Percentiles rank a stretch among this genome's conserved stretches.
These are phyloP conservation scores for Erethizon dorsatum DNA, from an alignment of 2,797 vertebrate species.

Conservation along the genomic window DNA sequence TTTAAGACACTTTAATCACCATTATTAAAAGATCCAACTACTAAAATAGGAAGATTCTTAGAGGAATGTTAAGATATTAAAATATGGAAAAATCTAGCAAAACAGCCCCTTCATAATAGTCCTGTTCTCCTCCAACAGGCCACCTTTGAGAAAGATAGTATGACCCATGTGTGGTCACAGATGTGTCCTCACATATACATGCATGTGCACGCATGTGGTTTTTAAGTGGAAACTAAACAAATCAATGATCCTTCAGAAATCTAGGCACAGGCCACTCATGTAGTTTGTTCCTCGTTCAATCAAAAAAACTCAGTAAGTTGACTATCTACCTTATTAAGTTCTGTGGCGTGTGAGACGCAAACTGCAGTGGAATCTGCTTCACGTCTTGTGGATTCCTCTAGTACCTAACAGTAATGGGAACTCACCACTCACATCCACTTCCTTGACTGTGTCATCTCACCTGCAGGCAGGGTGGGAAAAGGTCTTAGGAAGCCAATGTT, in stretches of 20 bases:
- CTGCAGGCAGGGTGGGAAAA: not conserved
- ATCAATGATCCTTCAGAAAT: not conserved
- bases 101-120: not conserved
- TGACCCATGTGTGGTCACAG: not conserved
- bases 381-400: accelerated
- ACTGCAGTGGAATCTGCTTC: too few relatives aligned
- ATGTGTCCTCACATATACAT: not conserved
- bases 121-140: not conserved
- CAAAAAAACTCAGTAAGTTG: not conserved
- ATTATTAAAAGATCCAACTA: slow-evolving; percentile 2
- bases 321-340: too few relatives aligned
- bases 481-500: not conserved
- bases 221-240: not conserved
- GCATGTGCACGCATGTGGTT: accelerated
- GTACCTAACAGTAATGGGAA: accelerated
- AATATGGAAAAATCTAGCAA: slow-evolving; percentile 33
- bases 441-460: accelerated
- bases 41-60: not conserved
- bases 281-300: not conserved
- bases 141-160: not conserved
- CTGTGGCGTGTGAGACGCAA: not conserved
- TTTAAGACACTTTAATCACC: not conserved
- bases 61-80: not conserved
- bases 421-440: not conserved
- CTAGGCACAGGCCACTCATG: not conserved